A percentile compares a stretch with the other conserved stretches of the same genome.
Evolutionary conservation across 2,797 vertebrate genomes (phyloP).

Genomic region (Carcharodon carcharias): DNA sequence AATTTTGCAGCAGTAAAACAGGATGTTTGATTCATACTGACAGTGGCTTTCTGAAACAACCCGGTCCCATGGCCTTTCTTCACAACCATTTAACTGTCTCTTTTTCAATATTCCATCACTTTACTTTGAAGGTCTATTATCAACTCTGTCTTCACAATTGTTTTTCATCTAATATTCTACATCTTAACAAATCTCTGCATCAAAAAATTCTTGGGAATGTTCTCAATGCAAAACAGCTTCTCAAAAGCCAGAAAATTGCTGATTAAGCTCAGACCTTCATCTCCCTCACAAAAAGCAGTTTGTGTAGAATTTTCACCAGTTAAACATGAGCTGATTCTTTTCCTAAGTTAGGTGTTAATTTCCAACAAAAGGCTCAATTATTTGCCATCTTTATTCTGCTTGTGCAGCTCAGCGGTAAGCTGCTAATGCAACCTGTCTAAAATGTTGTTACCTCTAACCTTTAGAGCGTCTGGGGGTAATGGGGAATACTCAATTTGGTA

Average conservation of each 20-base stretch:
- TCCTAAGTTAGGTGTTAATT: not conserved
- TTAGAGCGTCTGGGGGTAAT: not conserved
- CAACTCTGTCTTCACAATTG: not conserved
- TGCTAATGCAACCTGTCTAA: not conserved
- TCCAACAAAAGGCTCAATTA: not conserved
- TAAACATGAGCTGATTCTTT: not conserved
- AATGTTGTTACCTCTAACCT: not conserved
- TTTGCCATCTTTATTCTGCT: not conserved
- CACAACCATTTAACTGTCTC: no score
- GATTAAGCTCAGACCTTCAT: not conserved
- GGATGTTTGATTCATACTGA: no score
- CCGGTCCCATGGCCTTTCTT: no score
- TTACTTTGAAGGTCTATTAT: not conserved
- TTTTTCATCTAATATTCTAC: not conserved
- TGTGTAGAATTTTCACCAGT: not conserved
- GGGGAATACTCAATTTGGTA: not conserved
- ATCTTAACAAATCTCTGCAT: not conserved
- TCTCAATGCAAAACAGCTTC: not conserved
- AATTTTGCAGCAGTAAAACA: no score
- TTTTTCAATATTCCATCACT: not conserved
- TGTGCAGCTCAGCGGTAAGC: not conserved
- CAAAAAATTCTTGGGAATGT: not conserved
- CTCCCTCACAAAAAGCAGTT: not conserved
- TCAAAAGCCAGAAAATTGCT: not conserved
- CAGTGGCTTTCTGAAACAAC: no score